Conservation (phyloP, 1,140 invertebrate genomes). For the Drosophila ogumai region DNA sequence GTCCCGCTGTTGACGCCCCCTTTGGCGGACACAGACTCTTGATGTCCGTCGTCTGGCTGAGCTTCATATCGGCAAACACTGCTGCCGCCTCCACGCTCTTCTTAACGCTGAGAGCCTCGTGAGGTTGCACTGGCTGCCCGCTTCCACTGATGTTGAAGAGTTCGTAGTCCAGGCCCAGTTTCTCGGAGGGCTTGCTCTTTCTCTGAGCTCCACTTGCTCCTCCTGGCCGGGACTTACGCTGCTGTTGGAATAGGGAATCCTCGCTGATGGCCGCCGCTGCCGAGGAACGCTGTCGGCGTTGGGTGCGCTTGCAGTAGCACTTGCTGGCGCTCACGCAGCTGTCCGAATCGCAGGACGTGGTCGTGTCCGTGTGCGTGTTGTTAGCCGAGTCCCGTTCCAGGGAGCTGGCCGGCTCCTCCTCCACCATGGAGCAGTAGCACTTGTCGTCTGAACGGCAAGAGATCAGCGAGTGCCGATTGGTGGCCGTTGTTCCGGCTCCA, state of each 20-base stretch:
- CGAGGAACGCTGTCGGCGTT: slow-evolving; percentile 57
- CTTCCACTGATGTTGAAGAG: slow-evolving; percentile 86
- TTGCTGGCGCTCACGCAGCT: slow-evolving; percentile 95
- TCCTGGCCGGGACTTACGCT: slow-evolving; percentile 47
- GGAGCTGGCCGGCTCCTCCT: slow-evolving; percentile 68
- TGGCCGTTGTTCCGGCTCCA: neutral
- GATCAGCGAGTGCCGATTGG: slow-evolving; percentile 74
- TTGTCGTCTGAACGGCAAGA: slow-evolving; percentile 87
- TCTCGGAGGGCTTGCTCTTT: slow-evolving; percentile 85
- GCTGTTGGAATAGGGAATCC: slow-evolving; percentile 69
- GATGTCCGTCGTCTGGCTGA: slow-evolving; percentile 84
- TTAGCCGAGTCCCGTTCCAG: slow-evolving; percentile 75
- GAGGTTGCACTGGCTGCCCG: slow-evolving; percentile 85
- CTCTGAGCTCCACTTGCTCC: slow-evolving; percentile 14
- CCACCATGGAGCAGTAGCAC: slow-evolving; percentile 88
- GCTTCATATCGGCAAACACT: slow-evolving; percentile 90
- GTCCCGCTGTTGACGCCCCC: neutral
- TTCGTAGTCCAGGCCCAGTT: slow-evolving; percentile 89
- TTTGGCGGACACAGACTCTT: slow-evolving; percentile 70
- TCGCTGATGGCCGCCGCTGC: slow-evolving; percentile 49
- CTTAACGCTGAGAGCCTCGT: slow-evolving; percentile 92
- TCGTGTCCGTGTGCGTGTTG: slow-evolving; percentile 85
- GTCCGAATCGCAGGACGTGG: slow-evolving; percentile 92
- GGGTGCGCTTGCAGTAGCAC: slow-evolving; percentile 91
- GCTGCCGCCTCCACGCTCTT: slow-evolving; percentile 95